A percentile compares a stretch with the other conserved stretches of the same genome.
Evolutionary conservation across 2,797 vertebrate species (phyloP).

Genomic region (Lithobates pipiens): DNA sequence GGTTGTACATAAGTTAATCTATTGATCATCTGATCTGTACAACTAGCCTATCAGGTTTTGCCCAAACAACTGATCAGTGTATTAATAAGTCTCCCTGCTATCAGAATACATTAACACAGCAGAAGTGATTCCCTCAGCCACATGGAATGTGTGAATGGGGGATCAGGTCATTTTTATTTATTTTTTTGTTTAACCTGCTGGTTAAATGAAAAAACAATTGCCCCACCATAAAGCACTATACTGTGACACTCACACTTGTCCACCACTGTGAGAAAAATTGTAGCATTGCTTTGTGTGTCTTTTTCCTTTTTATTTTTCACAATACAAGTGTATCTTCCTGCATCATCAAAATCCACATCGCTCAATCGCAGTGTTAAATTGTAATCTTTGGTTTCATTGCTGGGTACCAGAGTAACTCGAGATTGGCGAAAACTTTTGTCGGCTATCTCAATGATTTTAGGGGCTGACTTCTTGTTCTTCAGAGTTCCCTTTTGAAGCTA

Average conservation of each 20-base stretch:
- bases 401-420: slow-evolving; percentile 83
- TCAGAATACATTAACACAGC: too few relatives aligned
- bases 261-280: slow-evolving; percentile 84
- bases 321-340: slow-evolving; percentile 87
- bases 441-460: slow-evolving; percentile 65
- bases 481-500: slow-evolving; percentile 80
- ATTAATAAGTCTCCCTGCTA: too few relatives aligned
- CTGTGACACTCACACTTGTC: slow-evolving; percentile 82
- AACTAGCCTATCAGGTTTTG: too few relatives aligned
- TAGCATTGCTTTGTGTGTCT: slow-evolving; percentile 81
- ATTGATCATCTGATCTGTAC: too few relatives aligned
- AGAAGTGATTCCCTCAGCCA: too few relatives aligned
- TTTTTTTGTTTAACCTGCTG: too few relatives aligned
- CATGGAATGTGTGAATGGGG: too few relatives aligned
- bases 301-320: slow-evolving; percentile 91
- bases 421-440: slow-evolving; percentile 65
- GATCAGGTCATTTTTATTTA: too few relatives aligned
- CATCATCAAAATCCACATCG: slow-evolving; percentile 88
- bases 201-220: neutral
- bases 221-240: neutral
- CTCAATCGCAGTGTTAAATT: slow-evolving; percentile 91
- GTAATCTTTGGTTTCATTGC: slow-evolving; percentile 79
- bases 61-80: too few relatives aligned
- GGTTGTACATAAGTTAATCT: too few relatives aligned
- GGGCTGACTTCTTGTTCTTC: slow-evolving; percentile 80